These are phyloP conservation scores for Celastrina argiolus DNA, from an alignment of 2,888 invertebrate species.

Conservation along the genomic window DNA sequence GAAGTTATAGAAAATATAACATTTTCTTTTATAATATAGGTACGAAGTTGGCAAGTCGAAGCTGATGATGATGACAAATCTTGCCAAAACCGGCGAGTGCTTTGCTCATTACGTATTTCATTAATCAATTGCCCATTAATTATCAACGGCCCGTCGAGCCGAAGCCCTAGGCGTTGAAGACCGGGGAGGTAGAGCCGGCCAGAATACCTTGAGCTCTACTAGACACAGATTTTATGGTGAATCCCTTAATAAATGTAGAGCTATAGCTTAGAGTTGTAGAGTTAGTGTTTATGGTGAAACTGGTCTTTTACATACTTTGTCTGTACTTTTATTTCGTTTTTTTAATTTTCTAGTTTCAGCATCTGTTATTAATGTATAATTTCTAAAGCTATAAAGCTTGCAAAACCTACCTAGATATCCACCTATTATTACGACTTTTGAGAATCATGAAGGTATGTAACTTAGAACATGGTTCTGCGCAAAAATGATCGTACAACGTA, in stretches of 20 bases:
- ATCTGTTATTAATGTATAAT: too few relatives aligned
- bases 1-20: too few relatives aligned
- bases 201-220: conserved; percentile 42
- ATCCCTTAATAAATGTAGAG: conserved; percentile 27
- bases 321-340: too few relatives aligned
- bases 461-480: conserved; percentile 12
- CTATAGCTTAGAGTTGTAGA: conserved; percentile 35
- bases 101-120: conserved; percentile 51
- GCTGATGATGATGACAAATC: neutral
- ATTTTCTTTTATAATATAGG: too few relatives aligned
- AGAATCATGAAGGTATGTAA: neutral
- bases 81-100: conserved; percentile 27
- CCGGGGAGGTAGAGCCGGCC: conserved; percentile 65
- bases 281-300: too few relatives aligned
- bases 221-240: conserved; percentile 31
- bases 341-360: too few relatives aligned
- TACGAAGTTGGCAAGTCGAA: too few relatives aligned
- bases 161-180: conserved; percentile 68
- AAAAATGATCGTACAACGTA: too few relatives aligned
- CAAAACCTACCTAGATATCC: too few relatives aligned
- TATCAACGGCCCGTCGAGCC: conserved; percentile 55
- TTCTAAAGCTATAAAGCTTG: too few relatives aligned
- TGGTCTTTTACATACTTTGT: too few relatives aligned
- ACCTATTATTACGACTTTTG: too few relatives aligned
- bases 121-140: conserved; percentile 72